Conservation (phyloP, 2,888 invertebrate genomes). For the Sialis lutaria region DNA sequence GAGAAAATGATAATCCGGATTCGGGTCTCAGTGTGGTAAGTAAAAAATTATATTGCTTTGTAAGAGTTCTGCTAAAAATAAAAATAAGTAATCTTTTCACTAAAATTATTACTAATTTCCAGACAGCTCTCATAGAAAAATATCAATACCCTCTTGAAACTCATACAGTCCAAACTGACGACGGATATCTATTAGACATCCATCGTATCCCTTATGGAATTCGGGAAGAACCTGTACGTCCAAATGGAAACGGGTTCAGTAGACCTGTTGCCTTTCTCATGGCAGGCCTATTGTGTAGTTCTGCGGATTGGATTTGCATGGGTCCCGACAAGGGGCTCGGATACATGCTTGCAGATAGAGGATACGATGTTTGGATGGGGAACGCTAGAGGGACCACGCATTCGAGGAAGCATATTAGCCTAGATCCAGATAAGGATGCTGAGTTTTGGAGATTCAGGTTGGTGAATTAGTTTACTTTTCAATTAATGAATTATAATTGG, state of each 20-base stretch:
- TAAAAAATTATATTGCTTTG: too few relatives aligned
- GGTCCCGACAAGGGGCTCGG: conserved; percentile 43
- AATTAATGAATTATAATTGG: too few relatives aligned
- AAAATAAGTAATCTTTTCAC: too few relatives aligned
- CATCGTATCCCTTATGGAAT: conserved; percentile 2
- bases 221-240: conserved; percentile 13
- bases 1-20: too few relatives aligned
- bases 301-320: conserved; percentile 57
- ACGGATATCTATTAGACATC: conserved; percentile 4
- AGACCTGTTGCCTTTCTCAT: conserved; percentile 42
- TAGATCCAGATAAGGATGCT: conserved; percentile 25
- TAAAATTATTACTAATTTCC: too few relatives aligned
- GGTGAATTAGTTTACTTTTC: conserved; percentile 18
- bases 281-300: conserved; percentile 55
- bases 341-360: conserved; percentile 41
- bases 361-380: conserved; percentile 70
- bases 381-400: conserved; percentile 62
- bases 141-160: conserved; percentile 2
- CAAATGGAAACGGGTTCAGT: conserved; percentile 16
- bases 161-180: conserved; percentile 1
- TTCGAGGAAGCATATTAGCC: conserved; percentile 33
- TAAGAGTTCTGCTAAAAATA: too few relatives aligned
- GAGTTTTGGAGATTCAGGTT: conserved; percentile 48
- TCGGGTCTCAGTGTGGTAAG: too few relatives aligned
- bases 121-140: conserved; percentile 1